Base-by-base conservation (phyloP, 2,797 vertebrate species). In the Mycteria americana region DNA sequence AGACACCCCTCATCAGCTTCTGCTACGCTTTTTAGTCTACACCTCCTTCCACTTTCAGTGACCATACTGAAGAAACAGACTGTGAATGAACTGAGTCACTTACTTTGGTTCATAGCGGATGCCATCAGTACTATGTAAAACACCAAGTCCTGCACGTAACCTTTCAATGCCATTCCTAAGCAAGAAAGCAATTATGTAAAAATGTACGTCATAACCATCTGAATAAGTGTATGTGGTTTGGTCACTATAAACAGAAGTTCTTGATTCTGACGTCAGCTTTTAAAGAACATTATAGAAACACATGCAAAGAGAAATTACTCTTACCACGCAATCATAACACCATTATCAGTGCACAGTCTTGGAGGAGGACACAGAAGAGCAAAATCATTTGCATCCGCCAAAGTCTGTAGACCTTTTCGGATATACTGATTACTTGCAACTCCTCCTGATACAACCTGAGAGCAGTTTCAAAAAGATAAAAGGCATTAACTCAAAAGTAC, bases 241-340 rank as follows among this genome's bases (percentile, higher is more conserved):
- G 31, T 25, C 35, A 76, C 31, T 33, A 25, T 7, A 4, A 31
- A 51, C 7, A 33, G 5, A 46, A 37, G 14, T 21, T 57, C 63
- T 28, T 39, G 5, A 39, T 21, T 68, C 18, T n/a, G 9, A 17
- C 18, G 35, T 35, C 74, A 64, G 2, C 41, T 51, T 89, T 45
- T 45, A n/a, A 33, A 62, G 27, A 57, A 35, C 17, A 6, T 15
- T 46, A 10, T 1, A 75, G 63, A 79, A 84, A 65, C 7, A 18
- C 10, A 8, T 0, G 7, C 18, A 46, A 46, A 76, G 37, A 54
- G 35, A 85, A 85, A 18, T 35, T 67, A 31, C 53, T 33, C 59
- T 85, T 97, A 99, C 99, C 99, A 99, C 24, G 99, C 99, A 70
- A 99, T 98, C 99, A 99, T 99, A 80, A 99, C 97, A 28, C 99